Base-by-base conservation (phyloP, 2,113 vertebrate species). In the Chlorodrepanis virens region DNA sequence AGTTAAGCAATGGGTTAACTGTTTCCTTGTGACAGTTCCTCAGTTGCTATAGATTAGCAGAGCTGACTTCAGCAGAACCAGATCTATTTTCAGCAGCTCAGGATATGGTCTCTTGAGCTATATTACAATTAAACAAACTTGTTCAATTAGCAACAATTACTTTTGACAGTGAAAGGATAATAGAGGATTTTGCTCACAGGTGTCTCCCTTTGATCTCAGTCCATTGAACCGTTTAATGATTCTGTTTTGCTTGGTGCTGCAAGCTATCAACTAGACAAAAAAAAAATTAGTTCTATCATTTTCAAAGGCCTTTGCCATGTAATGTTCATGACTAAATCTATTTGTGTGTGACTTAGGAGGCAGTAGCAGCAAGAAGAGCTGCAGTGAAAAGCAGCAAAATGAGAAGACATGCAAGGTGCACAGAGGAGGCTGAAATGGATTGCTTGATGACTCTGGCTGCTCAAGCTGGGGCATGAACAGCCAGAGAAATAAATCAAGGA, bases 141-240 rank as follows among this genome's bases (percentile, higher is more conserved):
- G 92, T 90, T 92, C 90, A 94, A 85, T 97, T 97, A 96, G 93
- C 82, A 93, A 74, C 79, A 96, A 96, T 95, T 93, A 95, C 76
- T 93, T 95, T 84, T 87, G 88, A 90, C 94, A 93, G 90, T 89
- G 88, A 93, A 94, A 83, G 71, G 90, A 81, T 90, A 95, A 95
- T 64, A 83, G 88, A 95, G 71, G 77, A 90, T 93, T 92, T 90
- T 92, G 50, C 90, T 96, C 64, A 71, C 60, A 95, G 84, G 78
- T 97, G 89, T 79, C 89, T 91, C 54, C 44, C 83, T 97, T 96
- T 95, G 93, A 95, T 96, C 93, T 93, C 71, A 68, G 76, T 56
- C 68, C 56, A 92, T 64, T 81, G 92, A 94, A 81, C 59, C 60
- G 24, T 84, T 94, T 93, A 95, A 96, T 74, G 83, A 84, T 89